A percentile compares a stretch with the other conserved stretches of the same genome.
phyloP scores from a whole-genome alignment of 2,888 invertebrate genomes.

The Aleiodes alternator region DNA sequence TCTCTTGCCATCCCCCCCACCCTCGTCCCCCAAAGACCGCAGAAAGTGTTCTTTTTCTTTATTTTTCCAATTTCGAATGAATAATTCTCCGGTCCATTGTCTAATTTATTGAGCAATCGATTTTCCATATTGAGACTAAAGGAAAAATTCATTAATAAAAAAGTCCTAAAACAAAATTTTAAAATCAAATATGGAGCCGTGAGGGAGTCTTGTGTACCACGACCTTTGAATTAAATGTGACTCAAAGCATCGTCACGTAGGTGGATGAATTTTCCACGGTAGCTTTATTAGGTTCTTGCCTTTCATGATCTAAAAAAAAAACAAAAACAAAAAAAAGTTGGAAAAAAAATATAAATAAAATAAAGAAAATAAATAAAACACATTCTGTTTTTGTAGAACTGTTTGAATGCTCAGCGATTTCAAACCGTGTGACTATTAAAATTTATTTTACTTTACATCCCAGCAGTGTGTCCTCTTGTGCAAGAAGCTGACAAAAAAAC shows the following conservation, averaged over 20 bases:
- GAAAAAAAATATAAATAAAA: background rate
- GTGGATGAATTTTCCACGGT: slow-evolving; percentile 38
- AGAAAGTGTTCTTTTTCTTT: background rate
- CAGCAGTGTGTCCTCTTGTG: slow-evolving; percentile 43
- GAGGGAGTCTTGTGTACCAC: background rate
- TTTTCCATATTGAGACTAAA: background rate
- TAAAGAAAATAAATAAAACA: background rate
- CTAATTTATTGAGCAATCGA: background rate
- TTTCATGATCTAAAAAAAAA: background rate
- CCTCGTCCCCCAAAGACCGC: background rate
- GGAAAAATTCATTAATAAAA: background rate
- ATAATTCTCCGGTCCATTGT: background rate
- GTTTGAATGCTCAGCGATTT: background rate
- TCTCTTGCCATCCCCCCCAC: background rate
- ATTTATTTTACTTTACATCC: background rate
- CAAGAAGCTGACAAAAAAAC: slow-evolving; percentile 22
- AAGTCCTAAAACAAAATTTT: background rate
- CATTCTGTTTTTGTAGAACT: slow-evolving; percentile 12
- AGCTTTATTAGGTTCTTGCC: slow-evolving; percentile 37
- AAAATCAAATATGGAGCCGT: slow-evolving; percentile 3
- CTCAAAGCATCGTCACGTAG: slow-evolving; percentile 22
- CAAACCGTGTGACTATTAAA: background rate
- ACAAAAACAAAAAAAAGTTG: background rate
- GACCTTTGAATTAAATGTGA: slow-evolving; percentile 24
- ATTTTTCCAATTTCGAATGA: background rate